These are phyloP conservation scores for Glyphotaelius pellucidus DNA, from an alignment of 2,888 invertebrate species.

Conservation along the genomic window DNA sequence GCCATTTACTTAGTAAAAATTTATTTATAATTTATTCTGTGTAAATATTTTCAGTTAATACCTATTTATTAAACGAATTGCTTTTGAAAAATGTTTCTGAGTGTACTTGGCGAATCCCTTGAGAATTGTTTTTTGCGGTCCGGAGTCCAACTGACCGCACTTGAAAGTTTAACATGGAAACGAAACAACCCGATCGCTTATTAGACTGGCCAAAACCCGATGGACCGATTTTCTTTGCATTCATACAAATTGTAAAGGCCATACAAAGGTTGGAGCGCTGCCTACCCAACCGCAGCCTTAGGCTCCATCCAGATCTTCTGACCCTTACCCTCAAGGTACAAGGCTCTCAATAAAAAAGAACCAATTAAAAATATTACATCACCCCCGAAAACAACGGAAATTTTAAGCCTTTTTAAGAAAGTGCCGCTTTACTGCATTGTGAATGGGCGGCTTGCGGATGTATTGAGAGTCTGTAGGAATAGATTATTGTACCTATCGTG, in stretches of 20 bases:
- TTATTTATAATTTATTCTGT: too few species aligned
- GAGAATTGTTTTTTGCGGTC: neutral
- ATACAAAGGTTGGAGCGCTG: slow-evolving; percentile 61
- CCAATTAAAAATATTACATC: neutral
- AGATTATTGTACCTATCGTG: slow-evolving; percentile 64
- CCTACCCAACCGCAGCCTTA: slow-evolving; percentile 54
- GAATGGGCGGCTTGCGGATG: neutral
- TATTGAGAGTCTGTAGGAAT: slow-evolving; percentile 56
- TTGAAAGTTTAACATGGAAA: slow-evolving; percentile 39
- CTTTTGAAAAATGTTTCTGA: neutral
- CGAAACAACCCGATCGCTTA: slow-evolving; percentile 44
- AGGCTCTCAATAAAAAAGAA: slow-evolving; percentile 20
- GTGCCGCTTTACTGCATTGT: neutral
- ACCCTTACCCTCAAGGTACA: neutral
- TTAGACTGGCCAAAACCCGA: slow-evolving; percentile 50
- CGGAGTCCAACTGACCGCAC: slow-evolving; percentile 16
- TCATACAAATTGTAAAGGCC: slow-evolving; percentile 62
- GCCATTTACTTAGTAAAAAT: too few species aligned
- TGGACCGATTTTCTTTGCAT: slow-evolving; percentile 63
- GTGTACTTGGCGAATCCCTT: neutral
- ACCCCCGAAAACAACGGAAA: neutral
- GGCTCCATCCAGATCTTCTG: slow-evolving; percentile 17
- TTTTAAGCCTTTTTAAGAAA: neutral
- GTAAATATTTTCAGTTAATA: too few species aligned
- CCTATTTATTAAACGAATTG: too few species aligned